Evolutionary conservation across 2,888 invertebrate species (phyloP).

Genomic region (Callyntrura sp.): DNA sequence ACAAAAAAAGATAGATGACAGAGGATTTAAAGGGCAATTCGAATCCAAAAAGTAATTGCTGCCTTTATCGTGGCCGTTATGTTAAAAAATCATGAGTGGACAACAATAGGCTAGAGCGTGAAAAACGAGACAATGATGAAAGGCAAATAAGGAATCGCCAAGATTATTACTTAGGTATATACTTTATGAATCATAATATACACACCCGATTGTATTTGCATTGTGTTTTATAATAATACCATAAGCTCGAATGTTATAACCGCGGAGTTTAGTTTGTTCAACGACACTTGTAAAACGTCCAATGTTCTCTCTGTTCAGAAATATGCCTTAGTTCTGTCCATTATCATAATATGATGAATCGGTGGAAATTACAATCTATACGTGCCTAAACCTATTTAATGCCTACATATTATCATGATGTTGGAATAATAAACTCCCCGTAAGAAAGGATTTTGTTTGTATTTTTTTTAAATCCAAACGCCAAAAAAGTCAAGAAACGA

Average conservation of each 20-base stretch:
- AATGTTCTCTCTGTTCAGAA: background rate
- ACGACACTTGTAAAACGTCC: conserved; percentile 30
- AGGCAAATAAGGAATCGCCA: conserved; percentile 77
- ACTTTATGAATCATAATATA: conserved; percentile 51
- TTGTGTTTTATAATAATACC: conserved; percentile 20
- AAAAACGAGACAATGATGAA: conserved; percentile 75
- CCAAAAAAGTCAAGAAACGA: conserved; percentile 55
- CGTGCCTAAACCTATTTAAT: conserved; percentile 13
- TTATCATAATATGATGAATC: conserved; percentile 56
- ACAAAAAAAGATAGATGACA: conserved; percentile 70
- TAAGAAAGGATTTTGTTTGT: conserved; percentile 68
- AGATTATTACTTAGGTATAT: conserved; percentile 40
- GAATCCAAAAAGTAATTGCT: conserved; percentile 73
- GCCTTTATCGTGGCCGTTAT: conserved; percentile 67
- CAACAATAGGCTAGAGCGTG: conserved; percentile 74
- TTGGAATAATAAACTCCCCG: conserved; percentile 65
- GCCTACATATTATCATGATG: conserved; percentile 63
- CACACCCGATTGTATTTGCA: conserved; percentile 6
- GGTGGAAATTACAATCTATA: conserved; percentile 60
- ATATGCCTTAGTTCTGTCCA: background rate
- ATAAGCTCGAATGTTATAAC: conserved; percentile 20
- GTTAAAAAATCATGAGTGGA: conserved; percentile 71
- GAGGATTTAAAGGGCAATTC: conserved; percentile 73
- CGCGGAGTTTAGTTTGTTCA: conserved; percentile 46
- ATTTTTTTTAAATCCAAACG: conserved; percentile 55